Evolutionary conservation across 2,888 invertebrate species (phyloP).

Genomic region (Coecobrya sp.): DNA sequence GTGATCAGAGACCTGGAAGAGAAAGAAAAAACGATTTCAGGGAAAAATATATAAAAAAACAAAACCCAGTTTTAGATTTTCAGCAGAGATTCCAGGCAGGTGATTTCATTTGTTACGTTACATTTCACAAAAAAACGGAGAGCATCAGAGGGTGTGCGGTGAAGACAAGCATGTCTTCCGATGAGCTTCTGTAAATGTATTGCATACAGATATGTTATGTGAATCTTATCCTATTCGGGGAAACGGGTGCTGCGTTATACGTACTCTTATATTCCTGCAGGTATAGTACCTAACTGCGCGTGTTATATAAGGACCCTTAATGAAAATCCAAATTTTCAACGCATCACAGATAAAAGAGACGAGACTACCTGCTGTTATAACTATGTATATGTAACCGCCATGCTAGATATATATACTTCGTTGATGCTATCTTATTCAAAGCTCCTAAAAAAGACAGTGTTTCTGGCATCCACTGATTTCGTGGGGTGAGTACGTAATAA

Average conservation of each 20-base stretch:
- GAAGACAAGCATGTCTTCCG: neutral
- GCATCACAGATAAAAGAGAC: constrained; percentile 73
- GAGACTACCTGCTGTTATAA: constrained; percentile 50
- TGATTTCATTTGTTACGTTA: constrained; percentile 37
- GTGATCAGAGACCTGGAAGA: constrained; percentile 96
- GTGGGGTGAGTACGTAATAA: neutral
- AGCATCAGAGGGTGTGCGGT: neutral
- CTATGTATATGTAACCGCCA: neutral
- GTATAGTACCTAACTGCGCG: no score
- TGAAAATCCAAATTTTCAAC: constrained; percentile 68
- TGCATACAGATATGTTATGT: neutral
- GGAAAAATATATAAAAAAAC: neutral
- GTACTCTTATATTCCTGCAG: no score
- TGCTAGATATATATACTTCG: neutral
- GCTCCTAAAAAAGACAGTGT: neutral
- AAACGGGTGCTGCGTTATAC: no score
- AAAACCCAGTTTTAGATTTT: neutral
- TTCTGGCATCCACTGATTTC: neutral
- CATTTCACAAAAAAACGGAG: constrained; percentile 30
- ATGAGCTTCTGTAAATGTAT: neutral
- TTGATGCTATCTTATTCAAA: neutral
- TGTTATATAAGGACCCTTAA: constrained; percentile 4
- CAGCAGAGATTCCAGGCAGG: constrained; percentile 9
- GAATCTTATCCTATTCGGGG: neutral
- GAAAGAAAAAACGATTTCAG: constrained; percentile 10